Conservation (phyloP, 2,113 vertebrate species). For the Microcebus griseorufus region DNA sequence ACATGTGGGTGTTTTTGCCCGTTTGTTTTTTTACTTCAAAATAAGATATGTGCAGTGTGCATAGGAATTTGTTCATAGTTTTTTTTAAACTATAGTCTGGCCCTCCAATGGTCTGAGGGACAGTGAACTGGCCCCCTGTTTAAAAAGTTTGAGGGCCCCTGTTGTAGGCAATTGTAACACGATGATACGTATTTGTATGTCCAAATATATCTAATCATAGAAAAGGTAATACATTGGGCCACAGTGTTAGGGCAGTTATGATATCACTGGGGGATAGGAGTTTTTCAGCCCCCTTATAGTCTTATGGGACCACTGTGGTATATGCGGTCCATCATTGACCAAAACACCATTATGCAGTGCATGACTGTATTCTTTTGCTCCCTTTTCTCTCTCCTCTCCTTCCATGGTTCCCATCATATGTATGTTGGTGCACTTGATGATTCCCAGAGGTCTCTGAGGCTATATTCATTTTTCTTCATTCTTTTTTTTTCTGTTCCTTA, state of each 20-base stretch:
- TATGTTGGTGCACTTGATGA: background rate
- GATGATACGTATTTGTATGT: background rate
- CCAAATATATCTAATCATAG: background rate
- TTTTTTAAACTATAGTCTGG: too few species aligned
- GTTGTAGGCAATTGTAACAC: background rate
- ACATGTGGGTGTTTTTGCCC: too few species aligned
- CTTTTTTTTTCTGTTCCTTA: background rate
- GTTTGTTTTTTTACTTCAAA: too few species aligned
- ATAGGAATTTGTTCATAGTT: too few species aligned
- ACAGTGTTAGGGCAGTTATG: background rate
- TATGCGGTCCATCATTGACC: background rate
- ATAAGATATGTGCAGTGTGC: too few species aligned
- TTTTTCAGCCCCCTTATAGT: background rate
- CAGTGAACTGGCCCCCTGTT: too few species aligned
- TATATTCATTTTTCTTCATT: background rate
- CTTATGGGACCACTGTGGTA: background rate
- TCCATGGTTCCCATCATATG: background rate
- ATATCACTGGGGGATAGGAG: background rate
- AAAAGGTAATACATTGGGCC: background rate
- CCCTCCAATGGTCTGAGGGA: too few species aligned
- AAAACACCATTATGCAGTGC: background rate
- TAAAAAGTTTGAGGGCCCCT: too few species aligned
- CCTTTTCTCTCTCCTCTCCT: background rate
- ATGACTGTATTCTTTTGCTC: constrained; percentile 7
- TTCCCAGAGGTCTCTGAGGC: background rate